Evolutionary conservation across 2,797 vertebrate genomes (phyloP).

Genomic region (Onychomys leucogaster): DNA sequence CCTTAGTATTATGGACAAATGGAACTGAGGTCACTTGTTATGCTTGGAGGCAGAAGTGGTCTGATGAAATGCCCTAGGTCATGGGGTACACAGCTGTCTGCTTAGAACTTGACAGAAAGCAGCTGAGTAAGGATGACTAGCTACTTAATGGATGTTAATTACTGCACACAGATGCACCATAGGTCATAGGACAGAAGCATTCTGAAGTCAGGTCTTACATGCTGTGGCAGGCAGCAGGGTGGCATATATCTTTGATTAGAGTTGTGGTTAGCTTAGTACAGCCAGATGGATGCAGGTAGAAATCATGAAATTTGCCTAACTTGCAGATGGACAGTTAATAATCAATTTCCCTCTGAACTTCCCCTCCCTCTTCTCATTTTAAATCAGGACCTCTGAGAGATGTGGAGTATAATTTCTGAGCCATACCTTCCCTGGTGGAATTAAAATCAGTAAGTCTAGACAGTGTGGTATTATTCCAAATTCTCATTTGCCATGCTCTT

Average conservation of each 20-base stretch:
- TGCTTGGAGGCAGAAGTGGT: conserved; percentile 54
- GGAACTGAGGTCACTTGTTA: conserved; percentile 75
- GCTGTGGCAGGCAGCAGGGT: conserved; percentile 43
- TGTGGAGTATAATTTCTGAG: not conserved
- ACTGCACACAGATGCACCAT: conserved; percentile 47
- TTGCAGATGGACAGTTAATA: not conserved
- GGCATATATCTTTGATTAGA: conserved; percentile 54
- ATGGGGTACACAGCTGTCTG: conserved; percentile 54
- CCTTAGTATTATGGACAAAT: conserved; percentile 57
- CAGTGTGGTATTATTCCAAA: not conserved
- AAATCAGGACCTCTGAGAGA: not conserved
- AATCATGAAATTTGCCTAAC: conserved; percentile 11
- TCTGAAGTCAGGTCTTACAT: conserved; percentile 73
- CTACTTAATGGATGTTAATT: conserved; percentile 80
- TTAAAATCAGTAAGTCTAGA: conserved; percentile 42
- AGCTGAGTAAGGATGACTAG: conserved; percentile 75
- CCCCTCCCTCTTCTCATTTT: not conserved
- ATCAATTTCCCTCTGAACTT: not conserved
- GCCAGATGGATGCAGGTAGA: conserved; percentile 21
- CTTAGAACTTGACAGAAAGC: conserved; percentile 77
- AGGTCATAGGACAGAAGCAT: conserved; percentile 70
- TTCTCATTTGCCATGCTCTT: not conserved
- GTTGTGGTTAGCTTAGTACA: conserved; percentile 66
- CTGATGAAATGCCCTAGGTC: conserved; percentile 71
- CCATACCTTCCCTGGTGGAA: not conserved